phyloP scores from a whole-genome alignment of 2,797 vertebrate genomes.

The Parotocinclus haroldoi region DNA sequence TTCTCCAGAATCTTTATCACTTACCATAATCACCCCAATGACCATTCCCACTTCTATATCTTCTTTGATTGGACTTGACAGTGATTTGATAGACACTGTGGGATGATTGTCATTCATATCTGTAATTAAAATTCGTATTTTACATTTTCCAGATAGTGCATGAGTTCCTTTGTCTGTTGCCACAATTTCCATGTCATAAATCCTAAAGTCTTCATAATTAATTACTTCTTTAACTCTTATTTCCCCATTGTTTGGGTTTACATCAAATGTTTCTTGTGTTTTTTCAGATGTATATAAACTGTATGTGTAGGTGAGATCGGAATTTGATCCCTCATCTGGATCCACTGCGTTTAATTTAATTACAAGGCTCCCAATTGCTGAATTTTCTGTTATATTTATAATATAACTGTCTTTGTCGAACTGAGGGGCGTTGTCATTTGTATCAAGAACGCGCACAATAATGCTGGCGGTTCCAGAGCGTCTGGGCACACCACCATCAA shows the following conservation, averaged over 20 bases:
- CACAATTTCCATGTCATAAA: conserved; percentile 57
- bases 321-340: conserved; percentile 57
- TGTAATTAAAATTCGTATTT: conserved; percentile 39
- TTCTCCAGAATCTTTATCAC: conserved; percentile 58
- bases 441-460: conserved; percentile 63
- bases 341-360: conserved; percentile 69
- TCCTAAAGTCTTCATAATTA: conserved; percentile 73
- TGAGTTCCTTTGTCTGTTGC: conserved; percentile 56
- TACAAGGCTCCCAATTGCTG: conserved; percentile 63
- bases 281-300: conserved; percentile 63
- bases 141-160: conserved; percentile 32
- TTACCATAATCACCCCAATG: conserved; percentile 56
- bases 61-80: conserved; percentile 47
- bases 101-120: conserved; percentile 57
- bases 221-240: conserved; percentile 68
- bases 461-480: conserved; percentile 58
- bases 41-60: conserved; percentile 48
- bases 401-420: conserved; percentile 53
- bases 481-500: conserved; percentile 54
- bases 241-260: conserved; percentile 59
- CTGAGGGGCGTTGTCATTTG: conserved; percentile 69
- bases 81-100: conserved; percentile 47
- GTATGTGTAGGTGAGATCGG: conserved; percentile 53
- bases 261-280: conserved; percentile 54
- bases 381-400: conserved; percentile 63